phyloP scores from a whole-genome alignment of 1,140 invertebrate species.

The Ganaspis sp. region DNA sequence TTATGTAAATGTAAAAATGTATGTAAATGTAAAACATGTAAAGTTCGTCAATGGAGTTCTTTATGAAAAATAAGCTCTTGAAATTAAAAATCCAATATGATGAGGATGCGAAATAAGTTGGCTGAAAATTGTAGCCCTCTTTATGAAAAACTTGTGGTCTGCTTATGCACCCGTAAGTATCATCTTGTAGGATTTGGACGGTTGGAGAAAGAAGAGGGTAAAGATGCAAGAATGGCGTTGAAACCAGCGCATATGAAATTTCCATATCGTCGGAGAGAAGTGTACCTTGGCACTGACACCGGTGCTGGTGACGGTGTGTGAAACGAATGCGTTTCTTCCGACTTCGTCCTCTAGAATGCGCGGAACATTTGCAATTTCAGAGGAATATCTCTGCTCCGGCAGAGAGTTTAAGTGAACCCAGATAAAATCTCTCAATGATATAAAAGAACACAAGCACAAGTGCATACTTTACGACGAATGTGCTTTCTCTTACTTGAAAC shows the following conservation, averaged over 20 bases:
- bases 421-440: constrained; percentile 53
- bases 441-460: neutral
- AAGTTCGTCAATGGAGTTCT: too few relatives aligned
- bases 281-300: constrained; percentile 51
- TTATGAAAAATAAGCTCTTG: too few relatives aligned
- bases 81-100: neutral
- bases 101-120: neutral
- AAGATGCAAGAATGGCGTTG: constrained; percentile 37
- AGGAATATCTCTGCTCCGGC: constrained; percentile 55
- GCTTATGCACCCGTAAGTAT: neutral
- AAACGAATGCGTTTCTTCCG: constrained; percentile 28
- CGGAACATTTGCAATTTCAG: constrained; percentile 71
- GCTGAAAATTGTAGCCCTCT: neutral
- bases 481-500: constrained; percentile 1
- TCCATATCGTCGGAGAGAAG: constrained; percentile 65
- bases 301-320: neutral
- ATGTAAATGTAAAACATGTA: too few relatives aligned
- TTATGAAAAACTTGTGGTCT: neutral
- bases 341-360: constrained; percentile 36
- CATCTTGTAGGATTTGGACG: constrained; percentile 16
- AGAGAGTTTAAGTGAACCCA: constrained; percentile 41
- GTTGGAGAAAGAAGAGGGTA: neutral
- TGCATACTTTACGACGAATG: constrained; percentile 3
- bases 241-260: constrained; percentile 64
- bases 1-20: too few relatives aligned